Conservation (phyloP, 2,797 vertebrate species). For the Gorsachius magnificus region DNA sequence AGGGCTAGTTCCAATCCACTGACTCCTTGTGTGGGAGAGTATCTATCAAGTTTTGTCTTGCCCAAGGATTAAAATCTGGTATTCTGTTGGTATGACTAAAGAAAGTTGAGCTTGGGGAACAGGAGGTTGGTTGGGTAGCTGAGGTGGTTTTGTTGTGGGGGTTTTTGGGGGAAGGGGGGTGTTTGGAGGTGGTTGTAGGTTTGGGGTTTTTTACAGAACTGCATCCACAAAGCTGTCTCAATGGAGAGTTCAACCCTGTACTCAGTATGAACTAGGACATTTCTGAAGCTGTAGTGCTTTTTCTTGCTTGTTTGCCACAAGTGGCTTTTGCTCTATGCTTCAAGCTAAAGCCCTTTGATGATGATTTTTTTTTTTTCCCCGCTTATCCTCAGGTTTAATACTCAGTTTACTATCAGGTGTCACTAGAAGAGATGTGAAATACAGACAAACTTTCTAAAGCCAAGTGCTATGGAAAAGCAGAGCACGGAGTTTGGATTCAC, state of each 20-base stretch:
- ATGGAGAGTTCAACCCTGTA: not conserved
- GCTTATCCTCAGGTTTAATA: not conserved
- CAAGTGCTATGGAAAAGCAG: not conserved
- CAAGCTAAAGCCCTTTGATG: not conserved
- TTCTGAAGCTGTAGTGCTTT: not conserved
- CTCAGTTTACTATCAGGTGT: not conserved
- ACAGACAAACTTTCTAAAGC: not conserved
- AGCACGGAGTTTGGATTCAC: not conserved
- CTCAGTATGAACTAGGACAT: not conserved
- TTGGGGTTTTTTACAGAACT: not conserved
- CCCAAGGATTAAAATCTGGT: not conserved
- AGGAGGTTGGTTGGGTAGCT: not conserved
- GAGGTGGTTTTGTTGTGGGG: not conserved
- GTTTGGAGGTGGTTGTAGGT: not conserved
- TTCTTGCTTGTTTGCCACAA: not conserved
- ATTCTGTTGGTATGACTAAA: not conserved
- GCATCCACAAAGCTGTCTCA: not conserved
- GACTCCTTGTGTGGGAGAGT: not conserved
- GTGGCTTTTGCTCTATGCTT: not conserved
- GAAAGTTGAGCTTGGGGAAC: not conserved
- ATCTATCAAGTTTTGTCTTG: not conserved
- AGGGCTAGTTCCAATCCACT: not conserved
- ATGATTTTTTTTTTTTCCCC: not conserved
- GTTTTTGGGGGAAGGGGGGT: not conserved
- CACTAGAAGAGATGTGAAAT: not conserved